These are phyloP conservation scores for Drosophila pruinosa DNA, from an alignment of 1,140 invertebrate species.

Conservation along the genomic window DNA sequence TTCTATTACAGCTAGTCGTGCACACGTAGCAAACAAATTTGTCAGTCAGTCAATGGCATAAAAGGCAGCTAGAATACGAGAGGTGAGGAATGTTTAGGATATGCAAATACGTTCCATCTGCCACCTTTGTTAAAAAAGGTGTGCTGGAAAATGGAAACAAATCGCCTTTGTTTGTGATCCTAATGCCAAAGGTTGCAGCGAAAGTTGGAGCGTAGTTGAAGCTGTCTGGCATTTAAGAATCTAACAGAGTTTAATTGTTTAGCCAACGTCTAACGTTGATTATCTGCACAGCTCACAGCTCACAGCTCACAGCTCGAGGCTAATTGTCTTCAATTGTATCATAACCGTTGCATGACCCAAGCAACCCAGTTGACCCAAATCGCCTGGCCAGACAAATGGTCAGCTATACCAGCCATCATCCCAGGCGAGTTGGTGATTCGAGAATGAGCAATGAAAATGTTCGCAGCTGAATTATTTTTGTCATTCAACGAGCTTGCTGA, in stretches of 20 bases:
- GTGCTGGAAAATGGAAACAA: slow-evolving; percentile 10
- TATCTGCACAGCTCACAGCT: slow-evolving; percentile 20
- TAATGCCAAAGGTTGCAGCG: slow-evolving; percentile 27
- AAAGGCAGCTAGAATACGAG: slow-evolving; percentile 4
- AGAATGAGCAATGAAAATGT: slow-evolving; percentile 38
- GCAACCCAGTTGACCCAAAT: slow-evolving; percentile 70
- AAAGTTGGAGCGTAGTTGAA: slow-evolving; percentile 19
- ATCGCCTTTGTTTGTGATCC: slow-evolving; percentile 16
- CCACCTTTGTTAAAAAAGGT: neutral
- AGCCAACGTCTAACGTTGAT: slow-evolving; percentile 21
- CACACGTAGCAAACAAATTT: slow-evolving; percentile 62
- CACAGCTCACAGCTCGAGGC: slow-evolving; percentile 7
- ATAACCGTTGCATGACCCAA: slow-evolving; percentile 74
- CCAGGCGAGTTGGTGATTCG: slow-evolving; percentile 21
- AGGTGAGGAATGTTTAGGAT: slow-evolving; percentile 26
- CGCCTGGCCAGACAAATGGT: slow-evolving; percentile 44
- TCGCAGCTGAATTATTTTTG: slow-evolving; percentile 45
- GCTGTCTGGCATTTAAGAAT: slow-evolving; percentile 16
- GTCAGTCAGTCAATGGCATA: slow-evolving; percentile 35
- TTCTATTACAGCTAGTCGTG: slow-evolving; percentile 12
- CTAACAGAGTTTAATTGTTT: slow-evolving; percentile 32
- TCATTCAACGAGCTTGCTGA: slow-evolving; percentile 56
- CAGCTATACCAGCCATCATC: slow-evolving; percentile 28
- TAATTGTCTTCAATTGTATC: slow-evolving; percentile 79
- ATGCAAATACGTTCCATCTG: slow-evolving; percentile 34